A percentile compares a stretch with the other conserved stretches of the same genome.
phyloP scores from a whole-genome alignment of 2,888 invertebrate genomes.

The Branchipolynoe longqiensis region DNA sequence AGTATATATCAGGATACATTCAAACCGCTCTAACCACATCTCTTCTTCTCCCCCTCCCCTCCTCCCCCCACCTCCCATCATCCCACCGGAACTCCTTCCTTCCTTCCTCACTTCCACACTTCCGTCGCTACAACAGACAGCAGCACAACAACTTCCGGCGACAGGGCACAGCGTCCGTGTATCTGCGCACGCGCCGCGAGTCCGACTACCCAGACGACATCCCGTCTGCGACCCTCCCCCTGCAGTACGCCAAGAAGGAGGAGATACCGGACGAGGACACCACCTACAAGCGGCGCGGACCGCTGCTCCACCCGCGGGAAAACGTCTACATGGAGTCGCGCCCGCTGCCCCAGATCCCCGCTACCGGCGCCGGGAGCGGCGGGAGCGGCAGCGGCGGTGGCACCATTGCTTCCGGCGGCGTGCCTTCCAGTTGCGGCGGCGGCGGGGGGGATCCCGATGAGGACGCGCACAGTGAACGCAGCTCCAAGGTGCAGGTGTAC shows the following conservation, averaged over 20 bases:
- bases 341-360: conserved; percentile 66
- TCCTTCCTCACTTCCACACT: background rate
- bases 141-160: conserved; percentile 57
- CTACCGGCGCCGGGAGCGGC: conserved; percentile 24
- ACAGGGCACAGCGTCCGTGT: conserved; percentile 59
- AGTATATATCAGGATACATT: no score
- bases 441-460: conserved; percentile 47
- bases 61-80: no score
- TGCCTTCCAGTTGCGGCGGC: no score
- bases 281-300: conserved; percentile 30
- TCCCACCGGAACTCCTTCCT: background rate
- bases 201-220: conserved; percentile 61
- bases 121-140: conserved; percentile 43
- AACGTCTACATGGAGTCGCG: conserved; percentile 65
- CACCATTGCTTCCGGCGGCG: no score
- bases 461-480: conserved; percentile 31
- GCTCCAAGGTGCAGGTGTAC: conserved; percentile 61
- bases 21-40: background rate
- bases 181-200: conserved; percentile 56
- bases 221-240: conserved; percentile 48
- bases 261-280: conserved; percentile 28
- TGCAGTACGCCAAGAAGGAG: conserved; percentile 51
- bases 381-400: conserved; percentile 1
- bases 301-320: conserved; percentile 47
- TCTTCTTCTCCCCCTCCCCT: no score